Evolutionary conservation across 2,888 invertebrate genomes (phyloP), one percentile per base, ranked within the genome.

Genomic region (Allolobophora icterica): DNA sequence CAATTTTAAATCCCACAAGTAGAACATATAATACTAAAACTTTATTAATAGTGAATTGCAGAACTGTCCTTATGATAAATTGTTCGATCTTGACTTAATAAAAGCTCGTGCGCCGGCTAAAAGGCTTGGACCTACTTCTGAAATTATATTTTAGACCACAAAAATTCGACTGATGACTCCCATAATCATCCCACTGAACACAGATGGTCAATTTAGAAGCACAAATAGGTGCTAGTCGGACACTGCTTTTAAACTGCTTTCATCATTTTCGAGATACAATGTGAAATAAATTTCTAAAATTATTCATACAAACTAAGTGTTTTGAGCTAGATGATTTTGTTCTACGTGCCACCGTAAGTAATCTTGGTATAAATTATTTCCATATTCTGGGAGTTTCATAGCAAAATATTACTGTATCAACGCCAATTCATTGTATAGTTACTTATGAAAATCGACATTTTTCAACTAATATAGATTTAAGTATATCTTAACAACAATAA

Each of bases 71-170:
- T 0, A 13, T n/a, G 71, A 71, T 71, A 8, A 30, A n/a, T 71
- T 71, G 71, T n/a, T n/a, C 30, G n/a, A 71, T 71, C 30, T 71
- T 71, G 0, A n/a, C 71, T 71, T 71, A 71, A 71, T 71, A 71
- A 71, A 71, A 71, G 30, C 71, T 71, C 71, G 71, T 71, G n/a
- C 71, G 71, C 71, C 71, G n/a, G 71, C 71, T 71, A n/a, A 1
- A 71, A 71, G 71, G 71, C 71, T n/a, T 71, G 71, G 71, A 71
- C n/a, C 71, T 71, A 71, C 8, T 71, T 71, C n/a, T 71, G 71
- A n/a, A 71, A 71, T 1, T 71, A n/a, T 71, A n/a, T 71, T n/a
- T n/a, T 8, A 71, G 11, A 71, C 3, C 71, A 8, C 71, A 17
- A 87, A 89, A 89, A 89, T 35, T 89, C 38, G 24, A 8, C 52